phyloP scores from a whole-genome alignment of 2,888 invertebrate species.

The Hirtodrosophila cameraria region DNA sequence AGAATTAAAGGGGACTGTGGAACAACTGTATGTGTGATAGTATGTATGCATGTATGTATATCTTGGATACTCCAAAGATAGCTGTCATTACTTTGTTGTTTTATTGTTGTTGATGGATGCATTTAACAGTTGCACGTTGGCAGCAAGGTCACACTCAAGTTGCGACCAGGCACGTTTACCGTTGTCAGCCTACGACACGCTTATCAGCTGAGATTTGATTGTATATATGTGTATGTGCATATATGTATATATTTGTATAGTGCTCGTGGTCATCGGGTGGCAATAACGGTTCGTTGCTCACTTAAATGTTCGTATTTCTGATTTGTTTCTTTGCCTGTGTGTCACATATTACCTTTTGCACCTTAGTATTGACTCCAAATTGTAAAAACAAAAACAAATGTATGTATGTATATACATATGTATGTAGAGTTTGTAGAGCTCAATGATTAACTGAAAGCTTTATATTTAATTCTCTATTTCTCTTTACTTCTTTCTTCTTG shows the following conservation, averaged over 20 bases:
- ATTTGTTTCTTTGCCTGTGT: neutral
- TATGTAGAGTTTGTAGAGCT: constrained; percentile 15
- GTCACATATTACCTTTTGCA: constrained; percentile 17
- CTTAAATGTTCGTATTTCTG: constrained; percentile 7
- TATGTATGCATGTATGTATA: too few species aligned
- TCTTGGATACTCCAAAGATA: too few species aligned
- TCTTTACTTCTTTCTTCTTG: constrained; percentile 45
- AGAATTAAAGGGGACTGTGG: neutral
- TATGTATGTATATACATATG: too few species aligned
- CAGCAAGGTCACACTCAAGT: constrained; percentile 45
- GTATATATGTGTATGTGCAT: constrained; percentile 1
- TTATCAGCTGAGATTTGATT: constrained; percentile 37
- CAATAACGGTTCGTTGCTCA: constrained; percentile 32
- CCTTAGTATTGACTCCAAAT: constrained; percentile 6
- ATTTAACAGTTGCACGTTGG: constrained; percentile 38
- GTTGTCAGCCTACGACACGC: constrained; percentile 32
- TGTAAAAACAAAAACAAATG: constrained; percentile 5
- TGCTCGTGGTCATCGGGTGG: constrained; percentile 24
- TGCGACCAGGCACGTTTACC: constrained; percentile 31
- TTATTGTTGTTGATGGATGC: constrained; percentile 28
- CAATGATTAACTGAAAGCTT: constrained; percentile 28
- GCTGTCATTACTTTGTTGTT: too few species aligned
- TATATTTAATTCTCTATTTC: constrained; percentile 28
- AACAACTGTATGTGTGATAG: neutral
- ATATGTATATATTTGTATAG: constrained; percentile 1